These are phyloP conservation scores for Orycteropus afer DNA, from an alignment of 2,113 vertebrate genomes.

Conservation along the genomic window DNA sequence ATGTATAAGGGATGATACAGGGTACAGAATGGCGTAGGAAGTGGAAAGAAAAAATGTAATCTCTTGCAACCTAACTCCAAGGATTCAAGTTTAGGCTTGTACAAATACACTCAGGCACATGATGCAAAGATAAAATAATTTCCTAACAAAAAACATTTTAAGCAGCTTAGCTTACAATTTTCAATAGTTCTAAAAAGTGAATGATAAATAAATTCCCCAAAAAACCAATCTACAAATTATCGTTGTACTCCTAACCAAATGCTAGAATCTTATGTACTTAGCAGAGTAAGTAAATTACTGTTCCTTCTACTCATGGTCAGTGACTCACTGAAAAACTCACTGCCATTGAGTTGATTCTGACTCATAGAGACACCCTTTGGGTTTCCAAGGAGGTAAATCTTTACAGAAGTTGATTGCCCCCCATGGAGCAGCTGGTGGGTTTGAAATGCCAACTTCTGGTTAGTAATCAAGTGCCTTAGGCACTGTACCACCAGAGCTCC, in stretches of 20 bases:
- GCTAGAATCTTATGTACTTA: slow-evolving; percentile 53
- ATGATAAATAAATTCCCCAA: slow-evolving; percentile 28
- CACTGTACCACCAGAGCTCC: too few relatives aligned
- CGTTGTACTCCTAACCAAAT: slow-evolving; percentile 33
- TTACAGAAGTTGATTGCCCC: too few relatives aligned
- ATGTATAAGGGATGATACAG: slow-evolving; percentile 11
- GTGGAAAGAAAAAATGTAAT: neutral
- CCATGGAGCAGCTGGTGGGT: too few relatives aligned
- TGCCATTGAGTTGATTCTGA: too few relatives aligned
- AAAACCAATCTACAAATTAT: slow-evolving; percentile 16
- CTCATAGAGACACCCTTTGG: too few relatives aligned
- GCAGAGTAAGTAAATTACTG: slow-evolving; percentile 2
- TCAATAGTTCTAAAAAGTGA: neutral
- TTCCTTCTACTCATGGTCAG: slow-evolving; percentile 1
- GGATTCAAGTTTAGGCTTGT: slow-evolving; percentile 4
- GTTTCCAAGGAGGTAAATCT: too few relatives aligned
- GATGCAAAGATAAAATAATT: neutral
- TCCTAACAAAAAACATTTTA: neutral
- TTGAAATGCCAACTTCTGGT: too few relatives aligned
- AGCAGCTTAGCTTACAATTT: neutral
- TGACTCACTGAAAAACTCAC: too few relatives aligned
- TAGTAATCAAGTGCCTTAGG: too few relatives aligned
- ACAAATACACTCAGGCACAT: neutral
- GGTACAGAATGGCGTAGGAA: neutral
- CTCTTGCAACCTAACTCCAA: neutral